Evolutionary conservation across 2,888 invertebrate species (phyloP).

Genomic region (Cerastis rubricosa): DNA sequence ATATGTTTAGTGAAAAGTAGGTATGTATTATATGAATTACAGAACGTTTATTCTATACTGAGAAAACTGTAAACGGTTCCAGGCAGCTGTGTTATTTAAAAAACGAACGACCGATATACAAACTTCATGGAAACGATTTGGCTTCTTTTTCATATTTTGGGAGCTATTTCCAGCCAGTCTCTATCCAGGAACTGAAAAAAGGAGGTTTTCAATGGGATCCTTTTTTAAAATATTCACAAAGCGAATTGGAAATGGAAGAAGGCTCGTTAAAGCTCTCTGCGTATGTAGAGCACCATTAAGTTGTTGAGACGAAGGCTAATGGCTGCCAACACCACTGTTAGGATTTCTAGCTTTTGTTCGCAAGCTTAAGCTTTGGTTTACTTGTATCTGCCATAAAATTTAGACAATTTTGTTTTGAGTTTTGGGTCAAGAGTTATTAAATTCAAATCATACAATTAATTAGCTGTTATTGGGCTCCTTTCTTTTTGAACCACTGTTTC

Average conservation of each 20-base stretch:
- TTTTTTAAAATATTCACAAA: conserved; percentile 65
- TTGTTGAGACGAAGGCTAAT: conserved; percentile 87
- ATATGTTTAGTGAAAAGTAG: conserved; percentile 37
- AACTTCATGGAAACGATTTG: conserved; percentile 40
- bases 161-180: conserved; percentile 34
- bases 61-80: conserved; percentile 27
- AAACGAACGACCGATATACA: conserved; percentile 11
- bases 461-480: not conserved
- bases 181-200: conserved; percentile 22
- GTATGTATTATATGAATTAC: conserved; percentile 22
- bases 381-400: conserved; percentile 28
- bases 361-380: conserved; percentile 51
- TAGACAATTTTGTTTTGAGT: not conserved
- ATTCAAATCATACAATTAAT: not conserved
- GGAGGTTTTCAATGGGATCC: conserved; percentile 37
- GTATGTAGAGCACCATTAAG: conserved; percentile 81
- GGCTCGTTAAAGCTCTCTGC: conserved; percentile 71
- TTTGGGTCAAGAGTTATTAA: not conserved
- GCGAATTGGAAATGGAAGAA: conserved; percentile 69
- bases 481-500: not conserved
- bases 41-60: conserved; percentile 14
- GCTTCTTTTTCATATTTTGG: conserved; percentile 38
- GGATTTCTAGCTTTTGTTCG: conserved; percentile 69
- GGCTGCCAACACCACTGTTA: conserved; percentile 74
- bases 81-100: conserved; percentile 41